A percentile compares a stretch with the other conserved stretches of the same genome.
Evolutionary conservation across 2,797 vertebrate genomes (phyloP).

Genomic region (Borostomias antarcticus): DNA sequence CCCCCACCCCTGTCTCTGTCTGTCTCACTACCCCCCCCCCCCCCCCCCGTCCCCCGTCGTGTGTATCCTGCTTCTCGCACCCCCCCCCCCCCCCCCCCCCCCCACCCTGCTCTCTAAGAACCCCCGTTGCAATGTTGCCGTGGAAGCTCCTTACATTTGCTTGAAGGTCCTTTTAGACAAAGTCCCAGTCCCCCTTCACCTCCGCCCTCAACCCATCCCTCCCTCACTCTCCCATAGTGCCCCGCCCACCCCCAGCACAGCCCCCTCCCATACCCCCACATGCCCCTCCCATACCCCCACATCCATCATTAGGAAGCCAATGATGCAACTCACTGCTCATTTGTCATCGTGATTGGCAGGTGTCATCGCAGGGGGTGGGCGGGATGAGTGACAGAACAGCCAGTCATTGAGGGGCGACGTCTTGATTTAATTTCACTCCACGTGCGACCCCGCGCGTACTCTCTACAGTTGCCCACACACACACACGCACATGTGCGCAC

Average conservation of each 20-base stretch:
- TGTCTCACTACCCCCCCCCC: background rate
- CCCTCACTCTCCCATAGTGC: background rate
- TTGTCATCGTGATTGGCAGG: constrained; percentile 71
- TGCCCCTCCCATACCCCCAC: constrained; percentile 32
- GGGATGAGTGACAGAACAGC: constrained; percentile 33
- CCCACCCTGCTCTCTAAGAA: background rate
- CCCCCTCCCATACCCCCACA: no score
- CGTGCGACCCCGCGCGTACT: constrained; percentile 1
- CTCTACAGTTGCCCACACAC: background rate
- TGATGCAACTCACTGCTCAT: constrained; percentile 67
- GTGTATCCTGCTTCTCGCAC: background rate
- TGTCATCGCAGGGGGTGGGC: constrained; percentile 33
- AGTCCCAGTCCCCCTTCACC: background rate
- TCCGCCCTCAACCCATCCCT: no score
- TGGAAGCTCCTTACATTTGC: no score
- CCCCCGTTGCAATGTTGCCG: no score
- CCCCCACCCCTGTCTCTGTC: constrained; percentile 19
- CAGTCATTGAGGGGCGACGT: constrained; percentile 37
- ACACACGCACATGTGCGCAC: background rate
- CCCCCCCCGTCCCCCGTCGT: background rate
- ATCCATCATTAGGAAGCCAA: constrained; percentile 53
- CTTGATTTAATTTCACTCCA: constrained; percentile 49
- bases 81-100: background rate
- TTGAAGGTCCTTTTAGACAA: no score
- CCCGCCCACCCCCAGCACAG: background rate